Evolutionary conservation across 1,140 invertebrate genomes (phyloP).

Genomic region (Ectropis grisescens): DNA sequence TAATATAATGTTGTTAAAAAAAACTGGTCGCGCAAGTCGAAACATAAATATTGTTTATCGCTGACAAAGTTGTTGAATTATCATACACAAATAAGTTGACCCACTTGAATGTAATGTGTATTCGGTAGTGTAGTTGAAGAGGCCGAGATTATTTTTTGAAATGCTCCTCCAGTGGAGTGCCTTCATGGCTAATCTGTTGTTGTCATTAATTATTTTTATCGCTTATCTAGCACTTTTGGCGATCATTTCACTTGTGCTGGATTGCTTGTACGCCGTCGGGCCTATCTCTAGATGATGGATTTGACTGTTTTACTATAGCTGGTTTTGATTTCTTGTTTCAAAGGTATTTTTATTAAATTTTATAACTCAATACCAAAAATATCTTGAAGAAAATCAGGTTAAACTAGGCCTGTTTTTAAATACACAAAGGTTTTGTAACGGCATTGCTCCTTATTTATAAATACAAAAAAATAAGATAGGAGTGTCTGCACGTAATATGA

Average conservation of each 20-base stretch:
- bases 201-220: slow-evolving; percentile 69
- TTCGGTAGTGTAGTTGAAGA: slow-evolving; percentile 52
- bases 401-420: too few relatives aligned
- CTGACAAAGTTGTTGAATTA: slow-evolving; percentile 34
- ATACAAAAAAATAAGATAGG: too few relatives aligned
- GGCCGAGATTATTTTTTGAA: slow-evolving; percentile 64
- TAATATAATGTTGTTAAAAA: too few relatives aligned
- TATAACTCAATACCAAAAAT: too few relatives aligned
- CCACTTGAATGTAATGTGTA: slow-evolving; percentile 59
- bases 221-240: slow-evolving; percentile 62
- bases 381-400: too few relatives aligned
- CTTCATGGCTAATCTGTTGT: slow-evolving; percentile 58
- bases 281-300: slow-evolving; percentile 15
- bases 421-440: too few relatives aligned
- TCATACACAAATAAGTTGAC: slow-evolving; percentile 47
- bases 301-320: neutral
- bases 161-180: slow-evolving; percentile 64
- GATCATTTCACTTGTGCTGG: slow-evolving; percentile 29
- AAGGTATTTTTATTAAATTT: too few relatives aligned
- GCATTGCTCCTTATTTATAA: too few relatives aligned
- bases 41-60: slow-evolving; percentile 13
- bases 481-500: too few relatives aligned
- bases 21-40: too few relatives aligned
- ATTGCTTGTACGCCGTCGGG: slow-evolving; percentile 41
- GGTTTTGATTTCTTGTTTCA: too few relatives aligned